These are phyloP conservation scores for Sebastes steindachneri DNA, from an alignment of 2,797 vertebrate genomes.

Conservation along the genomic window DNA sequence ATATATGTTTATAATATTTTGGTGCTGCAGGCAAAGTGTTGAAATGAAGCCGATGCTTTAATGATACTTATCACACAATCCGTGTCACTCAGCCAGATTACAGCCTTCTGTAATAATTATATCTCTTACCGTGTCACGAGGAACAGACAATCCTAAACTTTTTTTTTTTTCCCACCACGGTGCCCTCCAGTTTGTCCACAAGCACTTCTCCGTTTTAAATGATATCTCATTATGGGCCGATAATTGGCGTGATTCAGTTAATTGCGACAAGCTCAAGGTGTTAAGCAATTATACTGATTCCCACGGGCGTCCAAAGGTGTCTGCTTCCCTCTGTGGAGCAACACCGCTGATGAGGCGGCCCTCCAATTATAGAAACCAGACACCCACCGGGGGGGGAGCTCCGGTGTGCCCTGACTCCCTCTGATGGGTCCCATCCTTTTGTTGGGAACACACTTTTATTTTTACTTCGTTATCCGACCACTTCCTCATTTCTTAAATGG, in stretches of 20 bases:
- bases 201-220: constrained; percentile 58
- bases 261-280: constrained; percentile 78
- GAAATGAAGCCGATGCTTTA: background rate
- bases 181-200: constrained; percentile 65
- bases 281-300: constrained; percentile 77
- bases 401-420: constrained; percentile 26
- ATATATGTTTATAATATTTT: background rate
- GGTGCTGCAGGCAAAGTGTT: background rate
- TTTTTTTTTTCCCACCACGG: background rate
- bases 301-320: constrained; percentile 73
- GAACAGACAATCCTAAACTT: constrained; percentile 41
- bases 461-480: background rate
- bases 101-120: constrained; percentile 59
- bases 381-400: constrained; percentile 44
- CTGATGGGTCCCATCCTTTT: constrained; percentile 29
- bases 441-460: constrained; percentile 13
- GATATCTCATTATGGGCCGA: constrained; percentile 76
- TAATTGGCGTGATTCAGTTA: constrained; percentile 81
- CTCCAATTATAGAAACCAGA: constrained; percentile 75
- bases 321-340: constrained; percentile 70
- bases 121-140: constrained; percentile 48
- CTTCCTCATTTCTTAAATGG: constrained; percentile 28
- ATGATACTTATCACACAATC: constrained; percentile 38
- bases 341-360: constrained; percentile 68
- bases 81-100: constrained; percentile 59